Evolutionary conservation across 1,140 invertebrate species (phyloP).

Genomic region (Drosophila subpulchrella): DNA sequence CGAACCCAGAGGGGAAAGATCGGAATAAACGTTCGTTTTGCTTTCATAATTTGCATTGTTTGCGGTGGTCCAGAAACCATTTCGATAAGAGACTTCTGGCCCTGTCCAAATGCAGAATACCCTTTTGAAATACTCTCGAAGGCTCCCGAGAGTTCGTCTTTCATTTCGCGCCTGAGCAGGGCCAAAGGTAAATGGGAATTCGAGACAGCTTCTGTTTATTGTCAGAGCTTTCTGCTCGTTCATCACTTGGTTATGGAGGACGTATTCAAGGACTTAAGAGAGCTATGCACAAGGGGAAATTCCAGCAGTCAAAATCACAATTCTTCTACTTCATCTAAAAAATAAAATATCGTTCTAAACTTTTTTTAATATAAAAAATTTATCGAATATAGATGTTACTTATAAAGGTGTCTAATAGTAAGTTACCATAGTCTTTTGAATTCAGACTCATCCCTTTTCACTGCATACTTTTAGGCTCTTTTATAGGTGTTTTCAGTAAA

Average conservation of each 20-base stretch:
- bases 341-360: too few species aligned
- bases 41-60: constrained; percentile 80
- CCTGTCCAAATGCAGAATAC: constrained; percentile 38
- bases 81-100: constrained; percentile 48
- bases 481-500: too few species aligned
- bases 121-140: constrained; percentile 27
- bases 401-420: too few species aligned
- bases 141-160: not conserved
- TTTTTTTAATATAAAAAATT: too few species aligned
- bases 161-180: constrained; percentile 10
- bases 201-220: constrained; percentile 24
- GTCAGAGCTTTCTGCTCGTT: constrained; percentile 21
- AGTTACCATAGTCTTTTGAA: not conserved
- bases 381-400: too few species aligned
- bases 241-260: constrained; percentile 22
- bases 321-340: too few species aligned
- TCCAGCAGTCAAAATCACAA: too few species aligned
- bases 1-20: not conserved
- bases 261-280: not conserved
- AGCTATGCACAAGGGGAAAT: not conserved
- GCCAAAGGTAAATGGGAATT: constrained; percentile 31
- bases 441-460: too few species aligned
- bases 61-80: constrained; percentile 61
- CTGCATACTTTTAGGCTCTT: too few species aligned
- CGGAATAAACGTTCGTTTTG: constrained; percentile 62